Evolutionary conservation across 2,797 vertebrate genomes (phyloP).

Genomic region (Cygnus olor): DNA sequence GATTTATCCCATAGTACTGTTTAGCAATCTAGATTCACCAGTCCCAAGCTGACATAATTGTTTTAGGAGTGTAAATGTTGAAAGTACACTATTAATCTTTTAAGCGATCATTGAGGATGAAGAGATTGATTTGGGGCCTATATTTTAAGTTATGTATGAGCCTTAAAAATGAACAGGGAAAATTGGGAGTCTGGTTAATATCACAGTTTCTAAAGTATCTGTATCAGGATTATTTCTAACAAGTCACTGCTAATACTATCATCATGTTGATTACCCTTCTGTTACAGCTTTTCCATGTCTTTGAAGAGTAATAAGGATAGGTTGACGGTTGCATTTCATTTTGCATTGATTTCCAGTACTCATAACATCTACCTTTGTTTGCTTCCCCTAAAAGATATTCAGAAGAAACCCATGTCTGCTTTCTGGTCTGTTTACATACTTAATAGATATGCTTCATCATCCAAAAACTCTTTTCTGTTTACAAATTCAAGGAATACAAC

Average conservation of each 20-base stretch:
- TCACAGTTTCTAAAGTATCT: not conserved
- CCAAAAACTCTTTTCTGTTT: not conserved
- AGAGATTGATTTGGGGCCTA: not conserved
- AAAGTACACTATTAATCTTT: not conserved
- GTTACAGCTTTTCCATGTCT: not conserved
- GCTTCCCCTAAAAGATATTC: not conserved
- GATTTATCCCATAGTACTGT: not conserved
- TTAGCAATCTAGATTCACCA: not conserved
- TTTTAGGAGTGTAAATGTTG: not conserved
- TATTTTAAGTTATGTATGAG: not conserved
- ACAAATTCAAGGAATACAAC: not conserved
- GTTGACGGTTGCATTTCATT: not conserved
- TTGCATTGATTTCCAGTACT: not conserved
- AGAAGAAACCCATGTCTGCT: not conserved
- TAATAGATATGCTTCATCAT: not conserved
- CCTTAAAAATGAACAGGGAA: not conserved
- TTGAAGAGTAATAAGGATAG: not conserved
- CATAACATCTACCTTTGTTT: not conserved
- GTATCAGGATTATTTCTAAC: not conserved
- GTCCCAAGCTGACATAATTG: not conserved
- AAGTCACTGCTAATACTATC: not conserved
- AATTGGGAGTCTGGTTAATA: not conserved
- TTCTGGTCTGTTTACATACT: not conserved
- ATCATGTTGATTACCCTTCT: not conserved
- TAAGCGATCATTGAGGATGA: not conserved